Base-by-base conservation (phyloP, 1,140 invertebrate species). In the Zaprionus inermis region DNA sequence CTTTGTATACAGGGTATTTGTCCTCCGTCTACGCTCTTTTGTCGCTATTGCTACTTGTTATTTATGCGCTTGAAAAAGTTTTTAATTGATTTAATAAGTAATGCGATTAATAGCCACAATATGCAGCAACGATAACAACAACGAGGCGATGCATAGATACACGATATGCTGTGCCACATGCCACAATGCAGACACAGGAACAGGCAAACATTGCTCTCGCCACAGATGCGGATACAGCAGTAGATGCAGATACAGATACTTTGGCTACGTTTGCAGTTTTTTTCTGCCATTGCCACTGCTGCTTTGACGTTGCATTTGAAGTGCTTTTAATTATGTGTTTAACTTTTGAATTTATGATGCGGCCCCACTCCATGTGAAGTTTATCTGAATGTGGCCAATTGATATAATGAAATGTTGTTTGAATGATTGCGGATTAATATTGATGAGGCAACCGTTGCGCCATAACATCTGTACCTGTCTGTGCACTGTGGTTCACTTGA, bases 51-150 rank as follows among this genome's bases (percentile, higher is more conserved):
- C 76, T 79, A 88, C 84, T 82, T 86, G 76, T 88, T 88, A 89
- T 88, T 88, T 80, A 88, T 88, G 84, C 83, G 83, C 83, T 88
- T 88, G 80, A 80, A 80, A 89, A 89, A 88, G 60, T 89, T 88
- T 88, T 88, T 86, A 86, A 86, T 86, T 86, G 83, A 86, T 86
- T 86, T 88, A 86, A 88, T 86, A 86, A 88, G 83, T 86, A 86
- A 88, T 88, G 83, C 79, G 83, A 88, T 86, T 86, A 86, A 86
- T 86, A 46, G 66, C 67, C 61, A 77, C 82, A 73, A 88, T 77
- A 82, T 82, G 82, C 65, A 20, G 10, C 59, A 74, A 24, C 30
- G 36, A 36, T 49, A 60, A 38, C 20, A 18, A 11, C 38, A 60
- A 46, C 38, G 28, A 60, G 30, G 38, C 14, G 36, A n/a, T n/a